These are phyloP conservation scores for Emydoidea blandingii DNA, from an alignment of 2,797 vertebrate genomes.

Conservation along the genomic window DNA sequence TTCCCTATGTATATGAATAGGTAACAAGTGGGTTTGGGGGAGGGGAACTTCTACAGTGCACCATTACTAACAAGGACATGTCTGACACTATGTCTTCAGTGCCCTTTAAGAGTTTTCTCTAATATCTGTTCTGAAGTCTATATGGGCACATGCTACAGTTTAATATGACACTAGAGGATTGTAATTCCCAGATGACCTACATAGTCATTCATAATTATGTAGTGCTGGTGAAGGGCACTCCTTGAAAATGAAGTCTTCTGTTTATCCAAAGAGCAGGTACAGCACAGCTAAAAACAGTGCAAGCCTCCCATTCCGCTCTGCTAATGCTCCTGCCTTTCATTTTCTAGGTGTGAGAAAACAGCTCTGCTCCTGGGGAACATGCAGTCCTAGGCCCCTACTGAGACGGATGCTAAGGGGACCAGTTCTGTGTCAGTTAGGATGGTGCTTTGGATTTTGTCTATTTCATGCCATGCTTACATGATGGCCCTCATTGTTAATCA, in stretches of 20 bases:
- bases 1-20: neutral
- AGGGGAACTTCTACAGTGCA: neutral
- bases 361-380: neutral
- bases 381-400: neutral
- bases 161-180: neutral
- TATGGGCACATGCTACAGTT: neutral
- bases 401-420: neutral
- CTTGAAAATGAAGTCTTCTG: neutral
- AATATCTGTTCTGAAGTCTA: slow-evolving; percentile 6
- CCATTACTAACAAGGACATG: neutral
- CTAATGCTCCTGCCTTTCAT: neutral
- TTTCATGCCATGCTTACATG: neutral
- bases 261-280: neutral
- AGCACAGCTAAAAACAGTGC: neutral
- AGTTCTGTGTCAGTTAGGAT: accelerated
- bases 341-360: neutral
- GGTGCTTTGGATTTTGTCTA: neutral
- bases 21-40: neutral
- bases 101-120: neutral
- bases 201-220: neutral
- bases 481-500: neutral
- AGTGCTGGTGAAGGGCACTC: neutral
- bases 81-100: neutral
- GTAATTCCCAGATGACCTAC: neutral
- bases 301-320: neutral